Conservation (phyloP, 2,113 vertebrate genomes). For the Zosterops borbonicus region DNA sequence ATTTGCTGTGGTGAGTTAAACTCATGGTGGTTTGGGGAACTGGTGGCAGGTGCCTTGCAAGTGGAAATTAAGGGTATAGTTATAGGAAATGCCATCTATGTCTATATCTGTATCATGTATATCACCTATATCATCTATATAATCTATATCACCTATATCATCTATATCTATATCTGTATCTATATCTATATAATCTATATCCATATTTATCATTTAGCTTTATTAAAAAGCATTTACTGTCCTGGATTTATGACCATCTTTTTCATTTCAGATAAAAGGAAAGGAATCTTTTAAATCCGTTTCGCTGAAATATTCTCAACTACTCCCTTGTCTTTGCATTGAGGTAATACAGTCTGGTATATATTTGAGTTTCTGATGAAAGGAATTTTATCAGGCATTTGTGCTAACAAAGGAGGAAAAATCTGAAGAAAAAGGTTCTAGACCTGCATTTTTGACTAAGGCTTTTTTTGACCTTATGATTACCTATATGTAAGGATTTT, state of each 20-base stretch:
- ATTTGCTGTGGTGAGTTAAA: slow-evolving; percentile 73
- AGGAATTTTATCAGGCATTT: not conserved
- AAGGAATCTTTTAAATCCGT: slow-evolving; percentile 70
- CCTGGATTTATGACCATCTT: not conserved
- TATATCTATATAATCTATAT: not conserved
- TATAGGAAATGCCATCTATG: not conserved
- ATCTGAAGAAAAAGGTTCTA: not conserved
- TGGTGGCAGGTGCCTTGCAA: not conserved
- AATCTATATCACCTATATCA: not conserved
- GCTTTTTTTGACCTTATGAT: not conserved
- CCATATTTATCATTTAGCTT: not conserved
- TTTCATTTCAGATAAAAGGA: slow-evolving; percentile 79
- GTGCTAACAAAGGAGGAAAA: not conserved
- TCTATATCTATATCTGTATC: not conserved
- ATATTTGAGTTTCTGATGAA: not conserved
- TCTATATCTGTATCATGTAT: not conserved
- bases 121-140: not conserved
- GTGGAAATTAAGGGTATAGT: not conserved
- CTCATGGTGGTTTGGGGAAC: not conserved
- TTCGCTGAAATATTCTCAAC: slow-evolving; percentile 72
- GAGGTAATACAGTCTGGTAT: slow-evolving; percentile 75
- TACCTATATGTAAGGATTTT: not conserved
- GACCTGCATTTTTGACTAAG: not conserved
- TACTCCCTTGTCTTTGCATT: slow-evolving; percentile 86
- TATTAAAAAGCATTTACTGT: not conserved